Evolutionary conservation across 1,140 invertebrate species (phyloP).

Genomic region (Drosophila quadrilineata): DNA sequence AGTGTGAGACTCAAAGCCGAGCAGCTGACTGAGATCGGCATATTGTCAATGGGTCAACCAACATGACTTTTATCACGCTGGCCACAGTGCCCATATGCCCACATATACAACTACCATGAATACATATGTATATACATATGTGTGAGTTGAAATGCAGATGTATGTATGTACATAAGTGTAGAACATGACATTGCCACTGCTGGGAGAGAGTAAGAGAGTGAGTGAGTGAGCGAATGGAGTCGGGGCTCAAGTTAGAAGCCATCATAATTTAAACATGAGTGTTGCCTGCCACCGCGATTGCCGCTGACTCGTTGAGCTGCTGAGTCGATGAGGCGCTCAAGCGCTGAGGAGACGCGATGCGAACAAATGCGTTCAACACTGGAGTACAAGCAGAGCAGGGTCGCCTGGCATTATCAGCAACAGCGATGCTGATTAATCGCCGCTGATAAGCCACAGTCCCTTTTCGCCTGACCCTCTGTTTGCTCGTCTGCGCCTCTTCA

Average conservation of each 20-base stretch:
- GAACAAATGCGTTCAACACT: slow-evolving; percentile 47
- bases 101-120: slow-evolving; percentile 44
- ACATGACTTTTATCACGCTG: slow-evolving; percentile 34
- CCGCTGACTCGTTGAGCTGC: slow-evolving; percentile 21
- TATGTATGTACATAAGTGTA: not conserved
- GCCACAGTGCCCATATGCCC: slow-evolving; percentile 26
- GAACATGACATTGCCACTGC: slow-evolving; percentile 9
- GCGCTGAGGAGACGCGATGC: too few species aligned
- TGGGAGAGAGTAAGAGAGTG: too few species aligned
- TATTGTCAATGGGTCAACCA: slow-evolving; percentile 33
- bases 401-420: slow-evolving; percentile 67
- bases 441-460: slow-evolving; percentile 53
- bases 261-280: slow-evolving; percentile 80
- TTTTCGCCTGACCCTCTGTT: slow-evolving; percentile 27
- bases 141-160: too few species aligned
- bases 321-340: slow-evolving; percentile 5
- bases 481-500: slow-evolving; percentile 25
- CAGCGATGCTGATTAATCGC: slow-evolving; percentile 73
- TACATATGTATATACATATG: not conserved
- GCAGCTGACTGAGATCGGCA: not conserved
- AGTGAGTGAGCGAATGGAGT: too few species aligned
- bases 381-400: slow-evolving; percentile 37
- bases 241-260: slow-evolving; percentile 70
- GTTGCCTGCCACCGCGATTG: slow-evolving; percentile 73
- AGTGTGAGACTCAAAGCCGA: too few species aligned